phyloP scores from a whole-genome alignment of 2,888 invertebrate species.

The Eilema sororculum region DNA sequence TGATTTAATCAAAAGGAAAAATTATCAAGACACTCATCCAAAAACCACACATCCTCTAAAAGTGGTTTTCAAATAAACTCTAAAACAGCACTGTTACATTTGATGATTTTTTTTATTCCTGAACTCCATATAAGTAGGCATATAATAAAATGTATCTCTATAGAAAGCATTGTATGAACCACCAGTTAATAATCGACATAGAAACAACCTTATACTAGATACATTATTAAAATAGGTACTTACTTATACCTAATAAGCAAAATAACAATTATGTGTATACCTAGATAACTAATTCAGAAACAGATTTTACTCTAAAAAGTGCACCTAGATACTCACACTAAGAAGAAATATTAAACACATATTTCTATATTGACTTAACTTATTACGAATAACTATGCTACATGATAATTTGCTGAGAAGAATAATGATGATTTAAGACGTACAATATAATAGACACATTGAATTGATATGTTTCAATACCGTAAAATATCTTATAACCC shows the following conservation, averaged over 20 bases:
- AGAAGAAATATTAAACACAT: neutral
- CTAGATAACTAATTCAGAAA: neutral
- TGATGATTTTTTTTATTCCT: neutral
- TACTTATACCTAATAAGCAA: neutral
- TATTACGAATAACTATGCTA: neutral
- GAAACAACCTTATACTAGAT: neutral
- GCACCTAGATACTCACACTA: neutral
- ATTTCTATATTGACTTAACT: neutral
- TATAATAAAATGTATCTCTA: neutral
- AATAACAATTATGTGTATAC: neutral
- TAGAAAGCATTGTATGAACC: neutral
- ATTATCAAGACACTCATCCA: no score
- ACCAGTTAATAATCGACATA: neutral
- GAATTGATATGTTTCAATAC: neutral
- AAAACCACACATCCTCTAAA: no score
- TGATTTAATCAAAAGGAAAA: no score
- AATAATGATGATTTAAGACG: neutral
- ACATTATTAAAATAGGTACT: neutral
- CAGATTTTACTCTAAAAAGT: neutral
- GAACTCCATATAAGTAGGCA: neutral
- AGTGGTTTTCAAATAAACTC: no score
- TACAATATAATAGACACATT: neutral
- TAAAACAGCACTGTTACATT: no score
- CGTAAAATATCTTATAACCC: neutral
- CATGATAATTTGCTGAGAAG: neutral